Evolutionary conservation across 2,113 vertebrate species (phyloP).

Genomic region (Glaucidium brasilianum): DNA sequence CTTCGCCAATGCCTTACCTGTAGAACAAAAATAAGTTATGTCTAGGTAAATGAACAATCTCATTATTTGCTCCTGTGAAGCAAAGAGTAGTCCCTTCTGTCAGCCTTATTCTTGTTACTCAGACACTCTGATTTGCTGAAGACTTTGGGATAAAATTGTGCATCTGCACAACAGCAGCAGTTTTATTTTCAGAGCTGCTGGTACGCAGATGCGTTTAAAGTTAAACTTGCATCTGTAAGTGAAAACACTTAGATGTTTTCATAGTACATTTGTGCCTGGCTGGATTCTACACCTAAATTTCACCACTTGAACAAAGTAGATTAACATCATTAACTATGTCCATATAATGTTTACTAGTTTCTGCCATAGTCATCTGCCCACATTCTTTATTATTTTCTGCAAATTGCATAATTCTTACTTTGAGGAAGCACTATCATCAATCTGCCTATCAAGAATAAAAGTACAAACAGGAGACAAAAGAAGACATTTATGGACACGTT

Average conservation of each 20-base stretch:
- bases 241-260: background rate
- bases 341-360: background rate
- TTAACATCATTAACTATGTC: background rate
- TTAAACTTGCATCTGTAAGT: background rate
- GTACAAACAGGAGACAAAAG: background rate
- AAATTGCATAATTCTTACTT: background rate
- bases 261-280: background rate
- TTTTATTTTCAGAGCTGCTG: background rate
- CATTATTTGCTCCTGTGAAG: background rate
- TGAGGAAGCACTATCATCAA: background rate
- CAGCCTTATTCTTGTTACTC: background rate
- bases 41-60: background rate
- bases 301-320: background rate
- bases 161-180: background rate
- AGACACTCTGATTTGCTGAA: background rate
- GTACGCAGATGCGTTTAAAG: background rate
- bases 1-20: constrained; percentile 59
- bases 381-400: background rate
- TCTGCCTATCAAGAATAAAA: background rate
- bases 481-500: background rate
- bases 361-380: background rate
- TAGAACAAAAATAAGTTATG: background rate
- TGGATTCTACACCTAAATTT: background rate
- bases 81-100: background rate
- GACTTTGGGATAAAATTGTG: background rate